phyloP scores from a whole-genome alignment of 30 jellyfish, hydroid and myxozoan genomes.

The Pseudorhiza aurosa region DNA sequence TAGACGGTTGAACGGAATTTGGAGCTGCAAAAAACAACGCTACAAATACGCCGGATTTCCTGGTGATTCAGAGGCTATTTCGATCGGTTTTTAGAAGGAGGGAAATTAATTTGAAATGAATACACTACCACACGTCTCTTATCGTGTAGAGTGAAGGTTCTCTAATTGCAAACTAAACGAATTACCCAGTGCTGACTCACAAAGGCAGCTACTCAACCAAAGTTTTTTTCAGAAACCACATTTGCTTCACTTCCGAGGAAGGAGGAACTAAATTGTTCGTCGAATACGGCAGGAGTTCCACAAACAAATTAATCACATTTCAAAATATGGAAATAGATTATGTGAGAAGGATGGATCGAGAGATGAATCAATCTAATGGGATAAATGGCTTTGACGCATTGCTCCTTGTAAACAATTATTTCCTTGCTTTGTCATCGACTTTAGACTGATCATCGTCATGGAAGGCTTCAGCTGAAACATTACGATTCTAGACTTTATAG shows the following conservation, averaged over 20 bases:
- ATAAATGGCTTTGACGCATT: no score
- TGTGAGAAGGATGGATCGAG: no score
- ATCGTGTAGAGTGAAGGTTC: no score
- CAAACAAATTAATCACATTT: neutral
- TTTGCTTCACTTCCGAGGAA: neutral
- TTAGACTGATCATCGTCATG: no score
- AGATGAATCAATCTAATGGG: no score
- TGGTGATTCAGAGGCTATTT: neutral
- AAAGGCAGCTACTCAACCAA: neutral
- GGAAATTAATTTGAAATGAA: neutral
- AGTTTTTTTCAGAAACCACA: neutral
- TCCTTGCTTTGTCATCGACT: no score
- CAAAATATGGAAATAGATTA: neutral
- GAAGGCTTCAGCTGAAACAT: no score
- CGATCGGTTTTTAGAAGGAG: neutral
- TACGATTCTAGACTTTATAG: no score
- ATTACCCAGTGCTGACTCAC: neutral
- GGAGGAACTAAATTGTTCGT: neutral
- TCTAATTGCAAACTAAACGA: neutral
- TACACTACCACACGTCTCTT: neutral
- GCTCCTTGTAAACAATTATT: no score
- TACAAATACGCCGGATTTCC: neutral
- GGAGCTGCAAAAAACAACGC: no score
- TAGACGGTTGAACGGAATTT: no score
- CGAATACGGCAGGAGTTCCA: neutral